phyloP scores from a whole-genome alignment of 2,888 invertebrate species.

The Agelastica alni region DNA sequence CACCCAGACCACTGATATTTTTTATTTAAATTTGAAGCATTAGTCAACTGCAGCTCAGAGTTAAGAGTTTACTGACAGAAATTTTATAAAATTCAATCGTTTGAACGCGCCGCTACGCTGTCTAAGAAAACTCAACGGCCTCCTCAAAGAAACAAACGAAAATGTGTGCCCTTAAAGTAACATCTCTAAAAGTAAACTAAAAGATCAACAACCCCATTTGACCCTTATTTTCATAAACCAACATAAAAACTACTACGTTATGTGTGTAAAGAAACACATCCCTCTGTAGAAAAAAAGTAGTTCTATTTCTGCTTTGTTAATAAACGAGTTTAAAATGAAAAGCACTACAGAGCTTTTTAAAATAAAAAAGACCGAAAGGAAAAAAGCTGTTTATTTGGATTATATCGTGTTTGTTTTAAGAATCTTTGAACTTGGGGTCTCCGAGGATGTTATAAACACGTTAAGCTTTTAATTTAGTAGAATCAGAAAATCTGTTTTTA shows the following conservation, averaged over 20 bases:
- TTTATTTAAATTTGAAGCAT: too few species aligned
- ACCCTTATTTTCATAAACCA: slow-evolving; percentile 1
- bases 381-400: slow-evolving; percentile 21
- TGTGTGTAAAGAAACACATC: slow-evolving; percentile 14
- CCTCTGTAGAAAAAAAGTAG: slow-evolving; percentile 16
- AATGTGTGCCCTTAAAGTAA: background rate
- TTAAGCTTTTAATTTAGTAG: slow-evolving; percentile 7
- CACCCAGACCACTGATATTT: too few species aligned
- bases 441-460: slow-evolving; percentile 4
- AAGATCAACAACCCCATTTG: slow-evolving; percentile 9
- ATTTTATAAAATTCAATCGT: too few species aligned
- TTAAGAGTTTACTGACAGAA: too few species aligned
- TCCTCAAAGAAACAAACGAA: too few species aligned
- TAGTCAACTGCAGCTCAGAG: too few species aligned
- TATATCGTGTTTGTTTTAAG: slow-evolving; percentile 14
- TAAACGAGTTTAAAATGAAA: slow-evolving; percentile 15
- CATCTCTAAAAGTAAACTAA: background rate
- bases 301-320: slow-evolving; percentile 26
- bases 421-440: slow-evolving; percentile 19
- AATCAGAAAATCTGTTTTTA: slow-evolving; percentile 14
- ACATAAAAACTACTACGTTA: slow-evolving; percentile 7
- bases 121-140: too few species aligned
- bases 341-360: slow-evolving; percentile 18
- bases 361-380: slow-evolving; percentile 9
- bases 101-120: too few species aligned